Base-by-base conservation (phyloP, 2,888 invertebrate genomes). In the Opisthograptis luteolata region DNA sequence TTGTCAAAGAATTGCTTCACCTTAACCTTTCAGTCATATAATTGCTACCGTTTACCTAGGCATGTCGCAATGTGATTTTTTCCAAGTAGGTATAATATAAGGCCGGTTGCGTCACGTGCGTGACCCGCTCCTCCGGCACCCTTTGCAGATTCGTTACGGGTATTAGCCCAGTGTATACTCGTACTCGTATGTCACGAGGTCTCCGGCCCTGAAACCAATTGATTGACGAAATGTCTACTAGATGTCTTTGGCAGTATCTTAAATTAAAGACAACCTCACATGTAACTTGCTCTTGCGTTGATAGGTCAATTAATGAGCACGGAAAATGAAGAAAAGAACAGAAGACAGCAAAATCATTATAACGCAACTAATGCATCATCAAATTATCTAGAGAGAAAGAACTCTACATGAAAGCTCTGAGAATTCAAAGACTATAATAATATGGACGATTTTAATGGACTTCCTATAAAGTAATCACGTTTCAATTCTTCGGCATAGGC, bases 101-200 rank as follows among this genome's bases (percentile, higher is more conserved):
- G 72, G 73, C 55, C 72, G 55, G 37, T 75, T 75, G 62, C 66
- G 55, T 35, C 64, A 72, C 31, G 24, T 52, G 66, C 77, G 78
- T 79, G 80, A 76, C 74, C 68, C 50, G 60, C 42, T 54, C 46
- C 56, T 42, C 42, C 47, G 62, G 48, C 72, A 76, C 76, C 79
- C 78, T 79, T 74, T 72, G 64, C 58, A 45, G 70, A 79, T 81
- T 81, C 68, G 80, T 48, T 50, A 66, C 70, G 73, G 73, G 70
- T 73, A 73, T 79, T 77, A 75, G 61, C 56, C 56, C 25, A 52
- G 49, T 61, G 59, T 67, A n/a, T n/a, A n/a, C n/a, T n/a, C n/a
- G n/a, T n/a, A n/a, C n/a, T n/a, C n/a, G n/a, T n/a, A 60, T 64
- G 62, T 66, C 65, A 61, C 56, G 61, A 63, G 53, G 49, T 48